These are phyloP conservation scores for Columba livia DNA, from an alignment of 2,113 vertebrate species.

Conservation along the genomic window DNA sequence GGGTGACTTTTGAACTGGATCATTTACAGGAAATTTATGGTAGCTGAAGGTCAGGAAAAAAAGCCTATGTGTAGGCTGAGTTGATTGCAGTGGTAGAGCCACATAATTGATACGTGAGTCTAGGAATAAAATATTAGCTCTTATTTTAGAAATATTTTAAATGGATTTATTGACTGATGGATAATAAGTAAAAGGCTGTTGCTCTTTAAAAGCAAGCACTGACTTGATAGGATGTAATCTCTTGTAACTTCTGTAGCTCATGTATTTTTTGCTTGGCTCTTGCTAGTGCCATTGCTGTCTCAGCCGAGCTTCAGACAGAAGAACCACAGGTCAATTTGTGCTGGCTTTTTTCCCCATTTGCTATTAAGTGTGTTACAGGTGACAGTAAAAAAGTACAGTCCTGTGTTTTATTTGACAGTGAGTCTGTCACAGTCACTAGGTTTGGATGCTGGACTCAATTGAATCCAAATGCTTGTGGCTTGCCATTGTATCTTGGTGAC, in stretches of 20 bases:
- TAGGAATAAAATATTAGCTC: not conserved
- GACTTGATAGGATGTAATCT: not conserved
- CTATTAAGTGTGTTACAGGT: not conserved
- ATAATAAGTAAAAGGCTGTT: not conserved
- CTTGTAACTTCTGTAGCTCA: not conserved
- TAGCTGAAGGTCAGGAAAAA: not conserved
- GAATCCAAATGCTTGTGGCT: not conserved
- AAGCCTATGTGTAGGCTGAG: rapidly evolving
- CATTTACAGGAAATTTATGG: not conserved
- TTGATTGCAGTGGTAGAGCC: not conserved
- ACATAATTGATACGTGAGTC: not conserved
- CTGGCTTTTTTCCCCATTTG: not conserved
- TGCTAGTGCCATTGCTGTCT: not conserved
- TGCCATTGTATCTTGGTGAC: not conserved
- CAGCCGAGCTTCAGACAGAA: not conserved
- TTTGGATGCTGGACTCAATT: not conserved
- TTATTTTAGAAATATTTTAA: not conserved
- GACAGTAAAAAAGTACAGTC: not conserved
- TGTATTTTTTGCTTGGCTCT: not conserved
- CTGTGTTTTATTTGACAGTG: not conserved
- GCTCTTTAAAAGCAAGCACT: not conserved
- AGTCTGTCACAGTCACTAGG: not conserved
- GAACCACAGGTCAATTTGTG: not conserved
- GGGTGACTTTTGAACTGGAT: not conserved
- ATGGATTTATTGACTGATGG: not conserved